These are phyloP conservation scores for Teleiodes luculella DNA, from an alignment of 2,888 invertebrate genomes.

Conservation along the genomic window DNA sequence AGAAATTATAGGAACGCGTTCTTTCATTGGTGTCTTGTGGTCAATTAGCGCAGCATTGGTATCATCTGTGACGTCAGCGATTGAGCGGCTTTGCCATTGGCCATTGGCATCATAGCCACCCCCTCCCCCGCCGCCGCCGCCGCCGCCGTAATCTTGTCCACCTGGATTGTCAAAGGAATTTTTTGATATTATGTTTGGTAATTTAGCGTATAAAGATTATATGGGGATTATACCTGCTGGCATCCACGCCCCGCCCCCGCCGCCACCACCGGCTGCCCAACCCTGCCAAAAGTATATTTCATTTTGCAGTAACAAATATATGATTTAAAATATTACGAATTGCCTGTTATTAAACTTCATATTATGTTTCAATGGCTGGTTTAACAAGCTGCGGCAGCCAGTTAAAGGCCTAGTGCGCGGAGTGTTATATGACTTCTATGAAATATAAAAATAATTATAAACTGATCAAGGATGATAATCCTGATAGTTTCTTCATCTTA, in stretches of 20 bases:
- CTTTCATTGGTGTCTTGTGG: conserved; percentile 5
- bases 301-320: too few relatives aligned
- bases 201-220: conserved; percentile 3
- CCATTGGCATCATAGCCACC: conserved; percentile 69
- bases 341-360: too few relatives aligned
- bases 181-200: conserved; percentile 18
- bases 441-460: too few relatives aligned
- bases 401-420: too few relatives aligned
- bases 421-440: too few relatives aligned
- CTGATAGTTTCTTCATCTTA: too few relatives aligned
- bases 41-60: not conserved
- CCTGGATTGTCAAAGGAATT: conserved; percentile 39
- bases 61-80: conserved; percentile 40
- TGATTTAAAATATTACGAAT: too few relatives aligned
- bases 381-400: too few relatives aligned
- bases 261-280: conserved; percentile 65
- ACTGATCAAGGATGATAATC: too few relatives aligned
- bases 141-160: conserved; percentile 62
- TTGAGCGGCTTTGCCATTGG: conserved; percentile 70
- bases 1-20: conserved; percentile 39
- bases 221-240: conserved; percentile 55
- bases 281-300: too few relatives aligned
- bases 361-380: too few relatives aligned
- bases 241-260: conserved; percentile 70
- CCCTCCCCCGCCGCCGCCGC: conserved; percentile 54